Base-by-base conservation (phyloP, 1,140 invertebrate species). In the Rhysida immarginata region DNA sequence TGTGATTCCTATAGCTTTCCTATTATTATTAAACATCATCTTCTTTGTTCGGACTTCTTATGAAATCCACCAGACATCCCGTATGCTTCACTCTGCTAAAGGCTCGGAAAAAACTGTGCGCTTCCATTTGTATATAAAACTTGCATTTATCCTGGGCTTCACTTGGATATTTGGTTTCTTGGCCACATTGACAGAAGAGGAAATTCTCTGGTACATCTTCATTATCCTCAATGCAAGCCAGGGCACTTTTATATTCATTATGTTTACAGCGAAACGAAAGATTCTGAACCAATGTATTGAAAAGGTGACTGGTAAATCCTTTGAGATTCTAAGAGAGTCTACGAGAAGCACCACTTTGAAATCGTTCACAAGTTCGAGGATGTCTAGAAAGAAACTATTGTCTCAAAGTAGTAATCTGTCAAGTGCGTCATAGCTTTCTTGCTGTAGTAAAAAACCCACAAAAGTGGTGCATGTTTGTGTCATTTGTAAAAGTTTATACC, bases 31-130 rank as follows among this genome's bases (percentile, higher is more conserved):
- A 16, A 80, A 81, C 55, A 67, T 74, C 57, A 54, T 75, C 0
- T 67, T 81, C 35, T 80, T 78, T 61, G 41, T 71, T 1, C 60
- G 79, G 57, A 80, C 76, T 0, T 72, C 68, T 0, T 61, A 55
- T 21, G 63, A 5, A 18, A 54, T 54, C 8, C 3, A 5, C 11
- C 8, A 8, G 25, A 44, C n/a, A n/a, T n/a, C n/a, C 14, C 14
- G 26, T 14, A 24, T 8, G 26, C 16, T n/a, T 21, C 11, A 41
- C 5, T 43, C 29, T 25, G 25, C 5, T 5, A 27, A 24, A 8
- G 13, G 14, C 18, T 21, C 23, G 3, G 18, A 54, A 43, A 54
- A 61, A 55, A 35, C 49, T 46, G 58, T 62, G 2, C 62, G 68
- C 2, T 64, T 74, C 16, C 62, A 68, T 35, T 59, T 76, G 2